phyloP scores from a whole-genome alignment of 2,797 vertebrate species.

The Helostoma temminkii region DNA sequence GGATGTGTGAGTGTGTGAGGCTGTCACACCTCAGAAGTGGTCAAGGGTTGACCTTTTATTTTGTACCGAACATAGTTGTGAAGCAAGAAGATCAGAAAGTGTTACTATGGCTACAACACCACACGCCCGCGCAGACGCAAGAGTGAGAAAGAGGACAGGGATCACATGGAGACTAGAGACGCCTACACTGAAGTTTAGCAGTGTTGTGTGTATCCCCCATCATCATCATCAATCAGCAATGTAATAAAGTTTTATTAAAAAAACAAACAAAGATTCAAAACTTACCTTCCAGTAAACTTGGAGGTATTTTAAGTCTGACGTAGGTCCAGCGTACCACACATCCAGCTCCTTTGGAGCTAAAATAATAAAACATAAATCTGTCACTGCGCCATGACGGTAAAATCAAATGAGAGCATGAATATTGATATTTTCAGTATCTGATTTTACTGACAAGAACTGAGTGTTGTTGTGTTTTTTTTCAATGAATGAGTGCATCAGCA shows the following conservation, averaged over 20 bases:
- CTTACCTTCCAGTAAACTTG: conserved; percentile 92
- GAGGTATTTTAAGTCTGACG: conserved; percentile 48
- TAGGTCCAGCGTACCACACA: conserved; percentile 83
- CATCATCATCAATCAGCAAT: neutral
- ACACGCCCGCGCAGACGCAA: conserved; percentile 10
- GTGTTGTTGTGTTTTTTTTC: neutral
- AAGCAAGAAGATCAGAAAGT: conserved; percentile 37
- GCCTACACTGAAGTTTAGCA: neutral
- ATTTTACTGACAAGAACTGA: neutral
- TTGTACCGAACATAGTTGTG: conserved; percentile 13
- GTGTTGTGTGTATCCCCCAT: neutral
- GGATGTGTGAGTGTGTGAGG: neutral
- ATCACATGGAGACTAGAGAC: conserved; percentile 10
- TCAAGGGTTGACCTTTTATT: conserved; percentile 76
- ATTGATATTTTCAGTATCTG: neutral
- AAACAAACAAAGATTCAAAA: neutral
- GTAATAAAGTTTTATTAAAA: neutral
- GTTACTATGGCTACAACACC: conserved; percentile 40
- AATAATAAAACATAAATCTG: conserved; percentile 17
- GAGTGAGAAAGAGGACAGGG: conserved; percentile 5
- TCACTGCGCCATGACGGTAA: neutral
- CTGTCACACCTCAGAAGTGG: conserved; percentile 63
- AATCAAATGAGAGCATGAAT: neutral
- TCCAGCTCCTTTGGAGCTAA: conserved; percentile 82
- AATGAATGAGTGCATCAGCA: neutral